phyloP scores from a whole-genome alignment of 2,797 vertebrate species.

The Pelodytes ibericus region DNA sequence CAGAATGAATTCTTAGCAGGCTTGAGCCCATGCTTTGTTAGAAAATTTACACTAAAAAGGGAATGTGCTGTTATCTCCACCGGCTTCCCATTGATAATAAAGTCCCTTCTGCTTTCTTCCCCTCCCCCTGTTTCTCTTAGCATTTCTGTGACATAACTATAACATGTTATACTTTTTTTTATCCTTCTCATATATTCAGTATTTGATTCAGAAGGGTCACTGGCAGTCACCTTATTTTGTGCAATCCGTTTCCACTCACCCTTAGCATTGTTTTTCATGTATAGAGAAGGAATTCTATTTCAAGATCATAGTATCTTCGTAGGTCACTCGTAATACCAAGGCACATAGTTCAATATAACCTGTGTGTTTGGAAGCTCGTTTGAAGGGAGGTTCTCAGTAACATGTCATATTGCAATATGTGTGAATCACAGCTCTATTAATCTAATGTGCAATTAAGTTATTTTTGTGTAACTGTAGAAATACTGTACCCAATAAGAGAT shows the following conservation, averaged over 20 bases:
- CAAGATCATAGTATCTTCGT: too few species aligned
- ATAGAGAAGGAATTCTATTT: too few species aligned
- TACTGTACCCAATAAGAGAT: too few species aligned
- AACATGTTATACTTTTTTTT: neutral
- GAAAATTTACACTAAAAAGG: slow-evolving; percentile 47
- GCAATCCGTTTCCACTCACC: slow-evolving; percentile 1
- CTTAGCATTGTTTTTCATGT: neutral
- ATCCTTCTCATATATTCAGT: neutral
- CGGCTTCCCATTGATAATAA: slow-evolving; percentile 39
- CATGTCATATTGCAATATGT: too few species aligned
- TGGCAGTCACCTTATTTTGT: neutral
- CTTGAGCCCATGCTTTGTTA: slow-evolving; percentile 39
- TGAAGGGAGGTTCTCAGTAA: too few species aligned
- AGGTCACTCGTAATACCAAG: too few species aligned
- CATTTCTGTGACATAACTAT: neutral
- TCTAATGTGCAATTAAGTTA: too few species aligned
- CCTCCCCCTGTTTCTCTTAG: neutral
- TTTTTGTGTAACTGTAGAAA: too few species aligned
- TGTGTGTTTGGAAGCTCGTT: too few species aligned
- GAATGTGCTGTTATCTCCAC: slow-evolving; percentile 39
- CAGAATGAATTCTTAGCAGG: slow-evolving; percentile 46
- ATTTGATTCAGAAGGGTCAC: slow-evolving; percentile 8
- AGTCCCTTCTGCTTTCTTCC: slow-evolving; percentile 22
- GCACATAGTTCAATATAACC: too few species aligned
- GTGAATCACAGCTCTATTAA: too few species aligned